A percentile compares a stretch with the other conserved stretches of the same genome.
Evolutionary conservation across 1,140 invertebrate genomes (phyloP).

Genomic region (Brachionus rotundiformis): DNA sequence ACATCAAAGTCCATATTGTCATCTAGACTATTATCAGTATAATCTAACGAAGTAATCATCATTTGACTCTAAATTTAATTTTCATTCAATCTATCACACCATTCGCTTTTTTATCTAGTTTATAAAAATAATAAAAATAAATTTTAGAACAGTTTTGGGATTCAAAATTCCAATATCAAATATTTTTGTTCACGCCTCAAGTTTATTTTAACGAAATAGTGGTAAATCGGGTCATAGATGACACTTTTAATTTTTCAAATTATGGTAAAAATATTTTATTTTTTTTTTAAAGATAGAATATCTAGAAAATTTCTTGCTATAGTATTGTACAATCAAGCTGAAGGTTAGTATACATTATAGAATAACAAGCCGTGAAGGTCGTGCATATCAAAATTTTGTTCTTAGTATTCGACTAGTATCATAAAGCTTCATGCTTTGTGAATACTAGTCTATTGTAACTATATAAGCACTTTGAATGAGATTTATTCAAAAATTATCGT

Average conservation of each 20-base stretch:
- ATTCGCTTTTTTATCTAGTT: background rate
- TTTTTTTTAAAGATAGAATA: background rate
- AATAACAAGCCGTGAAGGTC: background rate
- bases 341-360: constrained; percentile 26
- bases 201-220: background rate
- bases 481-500: constrained; percentile 8
- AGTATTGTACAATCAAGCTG: constrained; percentile 1
- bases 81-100: background rate
- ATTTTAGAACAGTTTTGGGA: background rate
- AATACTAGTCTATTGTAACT: background rate
- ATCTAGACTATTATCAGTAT: background rate
- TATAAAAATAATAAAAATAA: background rate
- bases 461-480: background rate
- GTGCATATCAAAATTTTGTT: constrained; percentile 9
- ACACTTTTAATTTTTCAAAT: background rate
- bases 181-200: background rate
- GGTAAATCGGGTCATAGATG: constrained; percentile 15
- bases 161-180: background rate
- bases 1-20: background rate
- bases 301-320: background rate
- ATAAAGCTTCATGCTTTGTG: background rate
- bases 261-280: background rate
- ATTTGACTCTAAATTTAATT: background rate
- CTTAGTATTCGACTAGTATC: background rate
- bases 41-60: background rate